Evolutionary conservation across 2,113 vertebrate species (phyloP).

Genomic region (Lycaon pictus): DNA sequence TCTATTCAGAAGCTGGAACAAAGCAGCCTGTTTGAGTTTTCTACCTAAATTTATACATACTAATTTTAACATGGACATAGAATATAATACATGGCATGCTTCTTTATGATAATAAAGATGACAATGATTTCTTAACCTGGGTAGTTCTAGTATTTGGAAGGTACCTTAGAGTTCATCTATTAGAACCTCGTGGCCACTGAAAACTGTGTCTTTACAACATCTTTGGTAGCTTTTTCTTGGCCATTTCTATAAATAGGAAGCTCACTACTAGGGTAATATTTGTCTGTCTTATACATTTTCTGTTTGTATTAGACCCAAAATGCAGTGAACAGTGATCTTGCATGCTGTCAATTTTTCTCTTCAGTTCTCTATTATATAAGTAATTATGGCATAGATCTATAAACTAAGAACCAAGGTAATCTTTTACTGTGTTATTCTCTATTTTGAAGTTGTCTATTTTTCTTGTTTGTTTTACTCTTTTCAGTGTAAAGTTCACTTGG

Average conservation of each 20-base stretch:
- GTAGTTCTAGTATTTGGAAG: not conserved
- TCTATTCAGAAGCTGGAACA: not conserved
- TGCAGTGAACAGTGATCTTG: not conserved
- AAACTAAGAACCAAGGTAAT: not conserved
- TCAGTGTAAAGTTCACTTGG: not conserved
- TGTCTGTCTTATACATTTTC: not conserved
- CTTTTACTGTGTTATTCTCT: conserved; percentile 1
- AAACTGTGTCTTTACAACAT: not conserved
- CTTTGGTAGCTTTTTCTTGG: not conserved
- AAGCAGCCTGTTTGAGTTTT: not conserved
- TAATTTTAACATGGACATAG: not conserved
- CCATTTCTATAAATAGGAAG: not conserved
- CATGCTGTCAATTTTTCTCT: not conserved
- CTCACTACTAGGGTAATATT: not conserved
- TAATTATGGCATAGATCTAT: not conserved
- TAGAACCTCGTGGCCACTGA: not conserved
- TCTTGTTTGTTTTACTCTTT: conserved; percentile 4
- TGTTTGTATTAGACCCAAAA: not conserved
- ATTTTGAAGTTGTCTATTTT: not conserved
- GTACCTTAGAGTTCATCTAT: not conserved
- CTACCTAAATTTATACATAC: not conserved
- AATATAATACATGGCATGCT: not conserved
- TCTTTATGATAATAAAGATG: not conserved
- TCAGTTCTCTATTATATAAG: not conserved
- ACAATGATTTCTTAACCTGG: not conserved